Evolutionary conservation across 2,888 invertebrate species (phyloP).

Genomic region (Cheilosia scutellata): DNA sequence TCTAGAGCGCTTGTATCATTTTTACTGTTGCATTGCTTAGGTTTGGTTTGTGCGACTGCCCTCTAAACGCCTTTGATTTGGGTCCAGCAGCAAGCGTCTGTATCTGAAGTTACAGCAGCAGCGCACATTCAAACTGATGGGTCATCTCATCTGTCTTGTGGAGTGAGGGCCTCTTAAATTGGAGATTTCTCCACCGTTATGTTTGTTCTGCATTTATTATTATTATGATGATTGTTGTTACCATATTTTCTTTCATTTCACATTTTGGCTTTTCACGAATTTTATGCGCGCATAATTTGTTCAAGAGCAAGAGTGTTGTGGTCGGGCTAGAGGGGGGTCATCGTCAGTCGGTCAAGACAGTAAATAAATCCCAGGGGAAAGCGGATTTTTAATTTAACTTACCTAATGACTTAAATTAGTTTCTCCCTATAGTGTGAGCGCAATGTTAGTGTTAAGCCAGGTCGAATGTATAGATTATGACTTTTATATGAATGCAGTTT

Average conservation of each 20-base stretch:
- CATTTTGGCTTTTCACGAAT: conserved; percentile 58
- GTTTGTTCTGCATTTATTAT: conserved; percentile 62
- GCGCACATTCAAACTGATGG: conserved; percentile 34
- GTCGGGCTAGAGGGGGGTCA: neutral
- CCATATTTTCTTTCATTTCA: conserved; percentile 26
- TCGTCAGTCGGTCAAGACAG: neutral
- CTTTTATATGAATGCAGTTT: conserved; percentile 51
- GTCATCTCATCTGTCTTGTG: conserved; percentile 42
- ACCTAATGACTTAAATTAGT: conserved; percentile 60
- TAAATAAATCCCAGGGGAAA: conserved; percentile 57
- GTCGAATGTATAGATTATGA: conserved; percentile 51
- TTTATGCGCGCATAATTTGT: conserved; percentile 67
- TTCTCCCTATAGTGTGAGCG: conserved; percentile 43
- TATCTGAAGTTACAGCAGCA: conserved; percentile 22
- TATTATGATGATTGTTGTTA: conserved; percentile 30
- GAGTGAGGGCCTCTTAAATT: conserved; percentile 34
- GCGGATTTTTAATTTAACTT: conserved; percentile 53
- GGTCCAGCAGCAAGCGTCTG: conserved; percentile 18
- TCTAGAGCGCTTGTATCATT: neutral
- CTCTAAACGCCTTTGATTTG: neutral
- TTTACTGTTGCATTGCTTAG: conserved; percentile 11
- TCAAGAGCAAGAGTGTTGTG: conserved; percentile 19
- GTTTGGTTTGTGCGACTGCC: conserved; percentile 8
- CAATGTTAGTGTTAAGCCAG: conserved; percentile 18
- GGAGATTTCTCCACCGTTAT: conserved; percentile 62